These are phyloP conservation scores for Hyperoplus immaculatus DNA, from an alignment of 2,797 vertebrate species.

Conservation along the genomic window DNA sequence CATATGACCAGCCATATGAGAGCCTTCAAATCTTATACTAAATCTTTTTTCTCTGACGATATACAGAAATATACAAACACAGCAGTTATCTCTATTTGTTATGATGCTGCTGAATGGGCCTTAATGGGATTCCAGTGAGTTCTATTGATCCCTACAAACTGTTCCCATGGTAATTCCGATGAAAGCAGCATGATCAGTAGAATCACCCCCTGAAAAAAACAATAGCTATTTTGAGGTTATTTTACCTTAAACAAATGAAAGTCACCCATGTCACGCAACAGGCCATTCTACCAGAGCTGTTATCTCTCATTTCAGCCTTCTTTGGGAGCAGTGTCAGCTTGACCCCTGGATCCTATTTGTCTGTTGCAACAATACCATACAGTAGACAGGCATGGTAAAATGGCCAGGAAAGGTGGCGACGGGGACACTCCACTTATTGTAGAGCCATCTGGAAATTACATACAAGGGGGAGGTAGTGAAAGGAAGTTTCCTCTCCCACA, in stretches of 20 bases:
- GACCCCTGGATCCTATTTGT: slow-evolving; percentile 34
- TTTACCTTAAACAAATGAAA: neutral
- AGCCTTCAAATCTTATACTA: neutral
- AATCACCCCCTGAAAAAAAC: slow-evolving; percentile 3
- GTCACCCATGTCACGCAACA: slow-evolving; percentile 2
- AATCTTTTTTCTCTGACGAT: neutral
- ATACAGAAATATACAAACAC: slow-evolving; percentile 3
- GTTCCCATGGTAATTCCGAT: slow-evolving; percentile 52
- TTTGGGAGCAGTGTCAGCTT: slow-evolving; percentile 26
- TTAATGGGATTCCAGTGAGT: slow-evolving; percentile 9
- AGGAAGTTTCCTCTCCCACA: slow-evolving; percentile 31
- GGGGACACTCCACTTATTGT: neutral
- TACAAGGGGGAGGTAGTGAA: slow-evolving; percentile 10
- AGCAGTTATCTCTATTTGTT: neutral
- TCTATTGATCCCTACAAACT: slow-evolving; percentile 23
- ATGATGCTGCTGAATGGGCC: neutral
- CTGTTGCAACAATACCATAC: slow-evolving; percentile 26
- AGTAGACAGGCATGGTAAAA: neutral
- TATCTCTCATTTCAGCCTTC: slow-evolving; percentile 47
- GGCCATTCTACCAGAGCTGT: slow-evolving; percentile 18
- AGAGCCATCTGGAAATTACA: slow-evolving; percentile 36
- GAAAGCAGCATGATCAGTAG: neutral
- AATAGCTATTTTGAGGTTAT: slow-evolving; percentile 1
- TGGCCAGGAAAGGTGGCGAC: neutral
- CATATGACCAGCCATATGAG: neutral